phyloP scores from a whole-genome alignment of 2,888 invertebrate species.

The Stenurella melanura region DNA sequence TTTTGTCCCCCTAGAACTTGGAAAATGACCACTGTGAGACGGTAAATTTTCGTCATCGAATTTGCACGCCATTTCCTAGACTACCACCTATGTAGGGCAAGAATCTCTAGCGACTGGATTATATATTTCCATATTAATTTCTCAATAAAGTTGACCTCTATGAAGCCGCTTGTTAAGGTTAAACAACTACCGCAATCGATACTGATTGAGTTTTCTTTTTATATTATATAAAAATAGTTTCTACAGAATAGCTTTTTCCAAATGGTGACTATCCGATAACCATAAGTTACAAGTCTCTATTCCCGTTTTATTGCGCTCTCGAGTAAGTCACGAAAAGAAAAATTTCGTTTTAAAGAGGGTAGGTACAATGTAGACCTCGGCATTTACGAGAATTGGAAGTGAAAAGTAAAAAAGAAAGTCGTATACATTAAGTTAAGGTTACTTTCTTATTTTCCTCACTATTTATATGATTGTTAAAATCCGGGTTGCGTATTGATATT shows the following conservation, averaged over 20 bases:
- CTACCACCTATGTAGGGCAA: too few relatives aligned
- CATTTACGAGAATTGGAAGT: constrained; percentile 4
- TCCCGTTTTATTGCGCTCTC: constrained; percentile 34
- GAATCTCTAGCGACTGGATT: too few relatives aligned
- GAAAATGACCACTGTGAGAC: too few relatives aligned
- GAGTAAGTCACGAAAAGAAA: constrained; percentile 36
- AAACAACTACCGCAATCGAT: constrained; percentile 11
- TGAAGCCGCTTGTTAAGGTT: background rate
- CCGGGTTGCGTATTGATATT: too few relatives aligned
- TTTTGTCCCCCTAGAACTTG: too few relatives aligned
- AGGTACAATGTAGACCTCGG: constrained; percentile 14
- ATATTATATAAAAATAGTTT: constrained; percentile 16
- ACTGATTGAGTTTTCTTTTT: constrained; percentile 13
- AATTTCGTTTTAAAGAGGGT: background rate
- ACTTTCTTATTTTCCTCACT: background rate
- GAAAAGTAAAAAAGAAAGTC: background rate
- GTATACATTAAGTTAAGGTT: background rate
- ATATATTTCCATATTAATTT: background rate
- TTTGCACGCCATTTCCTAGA: too few relatives aligned
- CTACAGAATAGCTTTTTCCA: constrained; percentile 23
- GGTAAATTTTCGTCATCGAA: too few relatives aligned
- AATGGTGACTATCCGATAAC: constrained; percentile 34
- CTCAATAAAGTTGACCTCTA: background rate
- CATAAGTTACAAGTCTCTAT: constrained; percentile 36
- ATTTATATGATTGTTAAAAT: too few relatives aligned